Evolutionary conservation across 1,140 invertebrate genomes (phyloP).

Genomic region (Drosophila aff.): DNA sequence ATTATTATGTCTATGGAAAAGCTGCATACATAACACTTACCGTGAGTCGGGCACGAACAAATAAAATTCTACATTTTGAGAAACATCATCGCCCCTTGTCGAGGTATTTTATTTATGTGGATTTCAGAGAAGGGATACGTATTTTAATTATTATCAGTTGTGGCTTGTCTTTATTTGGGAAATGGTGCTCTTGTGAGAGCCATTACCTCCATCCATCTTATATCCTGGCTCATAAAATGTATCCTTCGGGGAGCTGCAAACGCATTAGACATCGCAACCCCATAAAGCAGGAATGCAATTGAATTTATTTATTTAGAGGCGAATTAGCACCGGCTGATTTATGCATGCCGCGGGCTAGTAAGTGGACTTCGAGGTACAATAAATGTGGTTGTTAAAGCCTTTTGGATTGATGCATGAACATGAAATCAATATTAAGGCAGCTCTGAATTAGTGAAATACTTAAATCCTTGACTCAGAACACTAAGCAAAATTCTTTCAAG

Average conservation of each 20-base stretch:
- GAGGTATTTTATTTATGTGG: neutral
- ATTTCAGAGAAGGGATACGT: neutral
- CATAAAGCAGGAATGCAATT: slow-evolving; percentile 25
- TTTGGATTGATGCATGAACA: neutral
- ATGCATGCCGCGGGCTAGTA: slow-evolving; percentile 47
- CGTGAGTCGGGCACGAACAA: slow-evolving; percentile 65
- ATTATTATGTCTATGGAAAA: slow-evolving; percentile 74
- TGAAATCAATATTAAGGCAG: no score
- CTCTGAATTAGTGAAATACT: neutral
- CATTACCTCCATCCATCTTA: slow-evolving; percentile 1
- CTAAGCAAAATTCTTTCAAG: neutral
- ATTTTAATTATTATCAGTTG: neutral
- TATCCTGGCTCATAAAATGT: slow-evolving; percentile 38
- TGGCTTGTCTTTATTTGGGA: neutral
- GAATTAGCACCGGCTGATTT: slow-evolving; percentile 44
- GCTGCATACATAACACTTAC: slow-evolving; percentile 59
- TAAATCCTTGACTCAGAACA: neutral
- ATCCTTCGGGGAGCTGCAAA: slow-evolving; percentile 42
- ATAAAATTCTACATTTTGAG: slow-evolving; percentile 81
- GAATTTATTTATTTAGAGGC: slow-evolving; percentile 36
- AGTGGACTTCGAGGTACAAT: slow-evolving; percentile 56
- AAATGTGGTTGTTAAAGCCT: slow-evolving; percentile 25
- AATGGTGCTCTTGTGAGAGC: neutral
- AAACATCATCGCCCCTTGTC: slow-evolving; percentile 39
- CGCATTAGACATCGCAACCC: slow-evolving; percentile 29